phyloP scores from a whole-genome alignment of 1,140 invertebrate genomes.

The Papilio helenus region DNA sequence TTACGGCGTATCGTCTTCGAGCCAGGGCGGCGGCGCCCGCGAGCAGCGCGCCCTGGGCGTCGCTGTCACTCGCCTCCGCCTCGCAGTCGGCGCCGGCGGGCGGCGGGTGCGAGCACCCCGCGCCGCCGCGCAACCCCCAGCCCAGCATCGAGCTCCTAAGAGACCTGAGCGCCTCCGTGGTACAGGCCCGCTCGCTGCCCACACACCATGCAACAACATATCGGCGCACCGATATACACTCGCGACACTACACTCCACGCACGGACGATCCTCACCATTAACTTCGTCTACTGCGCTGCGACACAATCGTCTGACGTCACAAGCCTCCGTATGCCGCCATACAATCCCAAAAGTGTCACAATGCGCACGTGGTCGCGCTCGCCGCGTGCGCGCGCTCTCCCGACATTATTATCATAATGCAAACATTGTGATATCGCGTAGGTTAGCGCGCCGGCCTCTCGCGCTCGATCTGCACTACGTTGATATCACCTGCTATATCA shows the following conservation, averaged over 20 bases:
- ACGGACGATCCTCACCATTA: slow-evolving; percentile 57
- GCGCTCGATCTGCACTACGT: slow-evolving; percentile 51
- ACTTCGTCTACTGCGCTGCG: slow-evolving; percentile 43
- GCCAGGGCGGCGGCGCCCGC: slow-evolving; percentile 71
- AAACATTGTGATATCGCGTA: slow-evolving; percentile 71
- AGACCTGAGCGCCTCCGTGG: slow-evolving; percentile 80
- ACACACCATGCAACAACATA: slow-evolving; percentile 76
- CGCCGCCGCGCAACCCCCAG: slow-evolving; percentile 62
- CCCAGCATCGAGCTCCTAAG: slow-evolving; percentile 77
- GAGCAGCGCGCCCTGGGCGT: slow-evolving; percentile 66
- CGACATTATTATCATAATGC: slow-evolving; percentile 66
- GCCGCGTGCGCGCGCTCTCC: slow-evolving; percentile 55
- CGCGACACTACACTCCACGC: slow-evolving; percentile 54
- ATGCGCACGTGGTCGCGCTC: slow-evolving; percentile 59
- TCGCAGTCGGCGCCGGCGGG: slow-evolving; percentile 48
- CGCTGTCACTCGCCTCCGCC: slow-evolving; percentile 61
- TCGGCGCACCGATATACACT: slow-evolving; percentile 63
- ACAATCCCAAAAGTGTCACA: slow-evolving; percentile 40
- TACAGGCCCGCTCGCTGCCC: slow-evolving; percentile 67
- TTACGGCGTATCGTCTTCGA: slow-evolving; percentile 76
- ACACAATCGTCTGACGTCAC: slow-evolving; percentile 46
- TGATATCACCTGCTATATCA: slow-evolving; percentile 54
- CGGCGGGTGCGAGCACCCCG: slow-evolving; percentile 53
- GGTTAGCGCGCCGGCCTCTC: slow-evolving; percentile 54
- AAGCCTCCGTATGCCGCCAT: slow-evolving; percentile 34